Conservation (phyloP, 1,140 invertebrate species). For the Linepithema humile region DNA sequence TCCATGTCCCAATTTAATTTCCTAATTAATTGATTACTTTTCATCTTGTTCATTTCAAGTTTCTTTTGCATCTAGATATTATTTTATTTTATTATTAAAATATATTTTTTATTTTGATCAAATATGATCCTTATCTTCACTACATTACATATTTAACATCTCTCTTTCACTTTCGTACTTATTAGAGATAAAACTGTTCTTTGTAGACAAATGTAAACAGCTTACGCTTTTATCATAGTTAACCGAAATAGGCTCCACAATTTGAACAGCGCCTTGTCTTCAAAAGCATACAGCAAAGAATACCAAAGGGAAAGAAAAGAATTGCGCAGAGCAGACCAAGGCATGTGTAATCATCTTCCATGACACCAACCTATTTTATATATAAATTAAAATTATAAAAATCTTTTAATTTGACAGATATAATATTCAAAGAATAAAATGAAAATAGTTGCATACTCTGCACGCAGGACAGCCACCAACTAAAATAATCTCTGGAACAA, state of each 20-base stretch:
- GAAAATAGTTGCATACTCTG: conserved; percentile 84
- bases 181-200: background rate
- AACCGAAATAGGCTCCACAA: conserved; percentile 92
- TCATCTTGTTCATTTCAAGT: background rate
- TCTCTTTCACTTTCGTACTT: background rate
- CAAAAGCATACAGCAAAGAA: conserved; percentile 92
- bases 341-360: conserved; percentile 94
- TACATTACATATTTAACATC: background rate
- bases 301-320: conserved; percentile 93
- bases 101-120: background rate
- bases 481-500: conserved; percentile 87
- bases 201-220: background rate
- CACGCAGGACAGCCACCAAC: conserved; percentile 93
- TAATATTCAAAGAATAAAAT: background rate
- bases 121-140: background rate
- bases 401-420: background rate
- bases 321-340: conserved; percentile 93
- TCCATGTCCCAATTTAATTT: background rate
- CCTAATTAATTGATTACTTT: background rate
- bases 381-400: conserved; percentile 55
- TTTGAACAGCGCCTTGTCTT: conserved; percentile 92
- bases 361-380: conserved; percentile 87
- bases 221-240: conserved; percentile 68
- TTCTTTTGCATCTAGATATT: background rate
- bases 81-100: background rate